A percentile compares a stretch with the other conserved stretches of the same genome.
Conservation (phyloP, 2,113 vertebrate species). For the Boulengeromyrus knoepffleri region DNA sequence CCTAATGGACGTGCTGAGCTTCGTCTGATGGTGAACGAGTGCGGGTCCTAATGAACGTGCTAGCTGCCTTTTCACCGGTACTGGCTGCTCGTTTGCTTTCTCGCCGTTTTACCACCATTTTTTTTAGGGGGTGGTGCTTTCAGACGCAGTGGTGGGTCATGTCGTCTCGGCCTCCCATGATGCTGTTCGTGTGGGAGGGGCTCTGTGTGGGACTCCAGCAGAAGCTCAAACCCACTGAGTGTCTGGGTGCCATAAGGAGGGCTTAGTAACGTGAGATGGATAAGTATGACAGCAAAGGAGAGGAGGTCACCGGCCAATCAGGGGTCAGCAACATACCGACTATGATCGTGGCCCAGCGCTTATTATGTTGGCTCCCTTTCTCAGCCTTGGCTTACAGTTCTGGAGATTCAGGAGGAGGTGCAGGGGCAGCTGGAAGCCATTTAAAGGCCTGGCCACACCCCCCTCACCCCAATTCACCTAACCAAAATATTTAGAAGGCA, state of each 20-base stretch:
- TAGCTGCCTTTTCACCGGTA: background rate
- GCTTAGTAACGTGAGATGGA: background rate
- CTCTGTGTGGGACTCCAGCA: background rate
- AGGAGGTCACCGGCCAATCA: background rate
- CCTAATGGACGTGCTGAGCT: too few species aligned
- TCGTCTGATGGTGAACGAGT: too few species aligned
- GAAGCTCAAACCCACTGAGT: background rate
- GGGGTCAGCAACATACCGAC: background rate
- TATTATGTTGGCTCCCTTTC: conserved; percentile 55
- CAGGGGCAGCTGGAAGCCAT: conserved; percentile 66
- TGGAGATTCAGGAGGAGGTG: conserved; percentile 43
- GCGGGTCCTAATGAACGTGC: background rate
- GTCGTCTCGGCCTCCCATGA: background rate
- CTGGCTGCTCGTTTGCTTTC: background rate
- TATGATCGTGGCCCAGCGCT: background rate
- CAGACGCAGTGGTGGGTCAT: background rate
- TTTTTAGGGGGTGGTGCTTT: background rate
- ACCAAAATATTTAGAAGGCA: conserved; percentile 49
- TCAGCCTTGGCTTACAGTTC: conserved; percentile 50
- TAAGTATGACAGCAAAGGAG: background rate
- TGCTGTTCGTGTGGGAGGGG: background rate
- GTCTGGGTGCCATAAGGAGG: background rate
- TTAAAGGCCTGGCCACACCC: conserved; percentile 52
- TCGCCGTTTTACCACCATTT: background rate
- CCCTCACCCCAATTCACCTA: conserved; percentile 36